These are phyloP conservation scores for Anoura caudifer DNA, from an alignment of 2,113 vertebrate genomes.

Conservation along the genomic window DNA sequence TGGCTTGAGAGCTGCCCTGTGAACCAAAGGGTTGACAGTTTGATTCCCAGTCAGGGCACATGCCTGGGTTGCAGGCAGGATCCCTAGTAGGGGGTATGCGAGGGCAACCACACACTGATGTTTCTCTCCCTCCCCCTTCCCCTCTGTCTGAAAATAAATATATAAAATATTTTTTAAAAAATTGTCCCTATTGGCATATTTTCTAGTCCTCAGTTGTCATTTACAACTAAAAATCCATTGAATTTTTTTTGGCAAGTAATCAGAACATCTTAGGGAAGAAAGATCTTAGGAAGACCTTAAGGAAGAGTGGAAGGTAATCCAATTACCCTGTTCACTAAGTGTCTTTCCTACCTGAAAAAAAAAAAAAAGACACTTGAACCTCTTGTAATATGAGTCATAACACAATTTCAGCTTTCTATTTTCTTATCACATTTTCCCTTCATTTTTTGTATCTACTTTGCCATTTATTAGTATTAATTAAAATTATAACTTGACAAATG, in stretches of 20 bases:
- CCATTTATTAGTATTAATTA: constrained; percentile 17
- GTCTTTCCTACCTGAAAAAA: constrained; percentile 21
- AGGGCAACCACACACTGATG: too few species aligned
- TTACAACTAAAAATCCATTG: constrained; percentile 67
- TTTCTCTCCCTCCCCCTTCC: too few species aligned
- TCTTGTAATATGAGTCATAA: not conserved
- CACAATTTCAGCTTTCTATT: constrained; percentile 34
- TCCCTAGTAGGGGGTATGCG: too few species aligned
- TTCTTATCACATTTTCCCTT: not conserved
- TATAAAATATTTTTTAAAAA: too few species aligned
- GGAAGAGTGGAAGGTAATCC: not conserved
- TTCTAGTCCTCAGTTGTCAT: constrained; percentile 54
- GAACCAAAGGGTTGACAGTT: too few species aligned
- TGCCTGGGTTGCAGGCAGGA: too few species aligned
- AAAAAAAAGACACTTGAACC: not conserved
- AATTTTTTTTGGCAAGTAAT: constrained; percentile 39
- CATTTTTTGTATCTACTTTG: not conserved
- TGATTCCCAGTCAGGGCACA: too few species aligned
- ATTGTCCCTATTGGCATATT: constrained; percentile 32
- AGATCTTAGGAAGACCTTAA: not conserved
- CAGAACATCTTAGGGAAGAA: constrained; percentile 38
- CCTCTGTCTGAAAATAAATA: too few species aligned
- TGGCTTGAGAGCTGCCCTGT: too few species aligned
- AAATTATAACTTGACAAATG: not conserved
- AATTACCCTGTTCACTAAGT: constrained; percentile 57